Conservation (phyloP, 2,113 vertebrate species). For the Phaetusa simplex region DNA sequence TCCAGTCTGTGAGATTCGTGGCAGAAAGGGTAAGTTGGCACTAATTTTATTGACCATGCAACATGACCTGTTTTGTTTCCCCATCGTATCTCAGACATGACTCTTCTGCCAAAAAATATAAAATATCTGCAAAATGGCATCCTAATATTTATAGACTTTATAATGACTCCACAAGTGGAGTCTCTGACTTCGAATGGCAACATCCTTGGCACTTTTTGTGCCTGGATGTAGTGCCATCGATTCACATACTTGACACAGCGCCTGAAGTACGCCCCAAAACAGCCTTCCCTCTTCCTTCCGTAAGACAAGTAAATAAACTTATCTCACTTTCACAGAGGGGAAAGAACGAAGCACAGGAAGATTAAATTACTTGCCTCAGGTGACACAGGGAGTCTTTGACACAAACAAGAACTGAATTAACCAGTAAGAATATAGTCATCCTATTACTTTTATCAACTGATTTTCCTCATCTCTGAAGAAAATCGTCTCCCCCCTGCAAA, state of each 20-base stretch:
- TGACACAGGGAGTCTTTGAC: background rate
- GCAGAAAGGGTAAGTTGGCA: constrained; percentile 88
- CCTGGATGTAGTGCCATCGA: background rate
- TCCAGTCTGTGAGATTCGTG: constrained; percentile 96
- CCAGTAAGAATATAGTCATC: fast-evolving
- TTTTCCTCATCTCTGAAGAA: background rate
- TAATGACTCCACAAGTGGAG: background rate
- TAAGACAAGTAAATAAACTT: background rate
- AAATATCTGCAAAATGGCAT: background rate
- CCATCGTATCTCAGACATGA: background rate
- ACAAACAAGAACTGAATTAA: background rate
- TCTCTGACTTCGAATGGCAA: background rate
- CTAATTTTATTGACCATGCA: background rate
- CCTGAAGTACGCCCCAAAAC: background rate
- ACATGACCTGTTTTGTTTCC: background rate
- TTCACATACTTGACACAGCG: background rate
- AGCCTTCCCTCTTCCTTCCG: background rate
- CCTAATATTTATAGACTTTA: background rate
- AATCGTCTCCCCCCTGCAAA: background rate
- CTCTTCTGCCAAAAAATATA: background rate
- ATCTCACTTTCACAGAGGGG: background rate
- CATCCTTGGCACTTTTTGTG: background rate
- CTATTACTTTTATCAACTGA: background rate
- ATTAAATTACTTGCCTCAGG: background rate
- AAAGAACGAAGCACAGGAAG: background rate